These are phyloP conservation scores for Poecile atricapillus DNA, from an alignment of 2,113 vertebrate genomes.

Conservation along the genomic window DNA sequence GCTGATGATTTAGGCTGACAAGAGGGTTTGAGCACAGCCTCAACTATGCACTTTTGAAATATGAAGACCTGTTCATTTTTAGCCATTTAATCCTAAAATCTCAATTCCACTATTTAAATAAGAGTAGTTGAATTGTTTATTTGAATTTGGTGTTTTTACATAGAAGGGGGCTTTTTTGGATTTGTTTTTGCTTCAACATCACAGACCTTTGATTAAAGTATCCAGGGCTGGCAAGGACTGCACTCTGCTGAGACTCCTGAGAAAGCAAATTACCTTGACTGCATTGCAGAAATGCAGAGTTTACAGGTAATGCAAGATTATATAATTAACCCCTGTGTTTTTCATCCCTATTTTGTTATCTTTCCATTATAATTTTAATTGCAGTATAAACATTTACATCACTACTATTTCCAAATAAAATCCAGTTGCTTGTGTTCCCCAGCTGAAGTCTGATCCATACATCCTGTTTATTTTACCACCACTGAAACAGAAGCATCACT, in stretches of 20 bases:
- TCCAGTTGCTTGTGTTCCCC: not conserved
- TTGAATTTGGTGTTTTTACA: not conserved
- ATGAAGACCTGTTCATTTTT: not conserved
- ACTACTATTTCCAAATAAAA: not conserved
- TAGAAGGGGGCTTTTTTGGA: not conserved
- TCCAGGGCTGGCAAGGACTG: slow-evolving; percentile 31
- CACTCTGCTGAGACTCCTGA: slow-evolving; percentile 24
- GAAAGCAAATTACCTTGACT: slow-evolving; percentile 57
- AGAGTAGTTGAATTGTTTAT: not conserved
- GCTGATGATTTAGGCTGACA: not conserved
- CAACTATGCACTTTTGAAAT: not conserved
- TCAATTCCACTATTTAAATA: not conserved
- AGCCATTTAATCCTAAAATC: not conserved
- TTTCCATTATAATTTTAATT: slow-evolving; percentile 1
- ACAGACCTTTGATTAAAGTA: not conserved
- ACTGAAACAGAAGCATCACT: not conserved
- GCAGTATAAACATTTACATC: not conserved
- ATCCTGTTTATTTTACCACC: not conserved
- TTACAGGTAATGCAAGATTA: slow-evolving; percentile 9
- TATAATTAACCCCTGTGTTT: slow-evolving; percentile 5
- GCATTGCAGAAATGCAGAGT: slow-evolving; percentile 62
- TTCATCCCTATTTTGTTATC: not conserved
- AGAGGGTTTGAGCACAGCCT: not conserved
- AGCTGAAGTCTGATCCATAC: not conserved
- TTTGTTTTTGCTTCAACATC: not conserved